phyloP scores from a whole-genome alignment of 2,113 vertebrate genomes.

The Ammodytes marinus region DNA sequence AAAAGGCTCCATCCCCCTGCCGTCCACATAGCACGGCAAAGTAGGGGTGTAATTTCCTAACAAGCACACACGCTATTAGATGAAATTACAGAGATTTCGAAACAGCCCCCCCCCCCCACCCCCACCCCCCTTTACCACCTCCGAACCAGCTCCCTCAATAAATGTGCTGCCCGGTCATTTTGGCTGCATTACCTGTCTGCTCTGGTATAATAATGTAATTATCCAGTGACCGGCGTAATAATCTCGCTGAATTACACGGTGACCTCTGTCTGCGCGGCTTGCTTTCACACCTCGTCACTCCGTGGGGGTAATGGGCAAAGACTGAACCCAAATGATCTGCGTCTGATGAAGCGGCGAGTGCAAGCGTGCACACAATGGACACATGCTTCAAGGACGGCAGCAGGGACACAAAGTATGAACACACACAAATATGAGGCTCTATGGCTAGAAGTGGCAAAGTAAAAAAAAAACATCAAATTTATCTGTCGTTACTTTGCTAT shows the following conservation, averaged over 20 bases:
- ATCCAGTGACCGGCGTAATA: constrained; percentile 71
- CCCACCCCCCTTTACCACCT: neutral
- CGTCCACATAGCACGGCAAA: constrained; percentile 46
- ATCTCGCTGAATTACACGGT: constrained; percentile 73
- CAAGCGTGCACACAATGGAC: constrained; percentile 48
- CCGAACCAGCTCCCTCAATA: constrained; percentile 45
- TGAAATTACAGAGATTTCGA: constrained; percentile 70
- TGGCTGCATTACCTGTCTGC: constrained; percentile 74
- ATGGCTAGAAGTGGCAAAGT: neutral
- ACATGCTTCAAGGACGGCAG: constrained; percentile 53
- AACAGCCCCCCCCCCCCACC: constrained; percentile 32
- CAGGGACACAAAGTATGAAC: constrained; percentile 34
- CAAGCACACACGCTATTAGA: constrained; percentile 61
- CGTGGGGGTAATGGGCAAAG: constrained; percentile 62
- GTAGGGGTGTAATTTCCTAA: constrained; percentile 65
- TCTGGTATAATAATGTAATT: constrained; percentile 78
- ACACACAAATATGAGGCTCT: constrained; percentile 13
- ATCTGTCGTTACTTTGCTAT: constrained; percentile 18
- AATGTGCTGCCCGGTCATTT: constrained; percentile 74
- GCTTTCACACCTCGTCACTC: constrained; percentile 75
- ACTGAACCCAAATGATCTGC: constrained; percentile 68
- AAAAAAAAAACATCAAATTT: constrained; percentile 9
- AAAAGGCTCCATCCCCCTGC: constrained; percentile 38
- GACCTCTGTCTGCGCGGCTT: constrained; percentile 72
- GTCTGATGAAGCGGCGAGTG: constrained; percentile 57